Percentiles rank a stretch among this genome's conserved stretches.
Conservation (phyloP, 2,797 vertebrate genomes). For the Decapterus maruadsi region DNA sequence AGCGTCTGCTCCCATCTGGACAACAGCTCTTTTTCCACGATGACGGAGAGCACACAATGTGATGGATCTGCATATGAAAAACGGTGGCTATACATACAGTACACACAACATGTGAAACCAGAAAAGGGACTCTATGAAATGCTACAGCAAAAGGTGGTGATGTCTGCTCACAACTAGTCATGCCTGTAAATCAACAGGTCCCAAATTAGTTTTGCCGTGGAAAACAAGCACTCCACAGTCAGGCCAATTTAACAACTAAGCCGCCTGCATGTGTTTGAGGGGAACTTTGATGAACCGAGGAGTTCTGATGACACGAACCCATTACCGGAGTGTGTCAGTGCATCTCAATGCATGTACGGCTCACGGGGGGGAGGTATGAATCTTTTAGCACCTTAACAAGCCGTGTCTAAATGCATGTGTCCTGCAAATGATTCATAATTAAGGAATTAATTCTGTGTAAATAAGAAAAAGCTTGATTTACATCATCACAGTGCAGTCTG, state of each 20-base stretch:
- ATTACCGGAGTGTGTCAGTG: constrained; percentile 69
- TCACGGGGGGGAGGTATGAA: constrained; percentile 33
- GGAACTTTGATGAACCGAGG: constrained; percentile 51
- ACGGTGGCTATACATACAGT: neutral
- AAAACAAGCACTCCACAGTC: constrained; percentile 58
- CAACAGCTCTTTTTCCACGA: constrained; percentile 56
- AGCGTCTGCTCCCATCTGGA: constrained; percentile 70
- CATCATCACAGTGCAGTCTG: neutral
- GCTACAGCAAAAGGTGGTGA: constrained; percentile 5
- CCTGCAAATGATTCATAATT: constrained; percentile 32
- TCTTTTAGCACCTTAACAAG: constrained; percentile 49
- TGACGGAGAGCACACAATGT: constrained; percentile 63
- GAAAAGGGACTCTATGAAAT: constrained; percentile 45
- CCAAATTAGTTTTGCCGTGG: constrained; percentile 58
- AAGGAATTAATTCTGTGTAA: constrained; percentile 34
- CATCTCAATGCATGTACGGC: constrained; percentile 62
- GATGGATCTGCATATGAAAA: constrained; percentile 78
- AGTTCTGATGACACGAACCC: constrained; percentile 64
- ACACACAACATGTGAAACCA: neutral
- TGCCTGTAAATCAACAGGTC: constrained; percentile 58
- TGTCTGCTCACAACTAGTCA: constrained; percentile 29
- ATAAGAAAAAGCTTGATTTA: constrained; percentile 15
- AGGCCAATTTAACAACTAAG: constrained; percentile 48
- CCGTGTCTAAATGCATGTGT: constrained; percentile 23
- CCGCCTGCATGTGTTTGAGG: constrained; percentile 17